Conservation (phyloP, 2,888 invertebrate genomes). For the Aphidoletes aphidimyza region DNA sequence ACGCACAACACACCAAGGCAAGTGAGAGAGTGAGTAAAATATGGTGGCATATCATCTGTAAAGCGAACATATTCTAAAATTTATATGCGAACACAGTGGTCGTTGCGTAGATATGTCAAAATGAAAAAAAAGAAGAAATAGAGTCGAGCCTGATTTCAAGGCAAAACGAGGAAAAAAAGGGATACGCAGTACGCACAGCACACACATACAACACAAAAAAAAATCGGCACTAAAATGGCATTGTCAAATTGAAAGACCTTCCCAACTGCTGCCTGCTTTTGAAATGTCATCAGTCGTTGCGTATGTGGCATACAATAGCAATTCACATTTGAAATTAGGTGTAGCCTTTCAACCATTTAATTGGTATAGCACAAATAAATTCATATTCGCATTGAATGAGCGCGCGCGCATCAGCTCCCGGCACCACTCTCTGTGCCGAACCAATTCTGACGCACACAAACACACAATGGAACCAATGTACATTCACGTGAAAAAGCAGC, state of each 20-base stretch:
- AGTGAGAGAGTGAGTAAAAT: neutral
- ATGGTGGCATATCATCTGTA: conserved; percentile 47
- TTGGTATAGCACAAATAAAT: conserved; percentile 38
- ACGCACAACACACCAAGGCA: neutral
- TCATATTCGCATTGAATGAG: neutral
- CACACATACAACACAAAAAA: no score
- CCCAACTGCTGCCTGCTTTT: neutral
- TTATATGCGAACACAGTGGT: conserved; percentile 41
- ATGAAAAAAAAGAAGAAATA: neutral
- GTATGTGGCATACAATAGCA: neutral
- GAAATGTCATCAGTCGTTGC: neutral
- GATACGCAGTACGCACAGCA: no score
- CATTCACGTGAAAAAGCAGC: no score
- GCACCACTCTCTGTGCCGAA: neutral
- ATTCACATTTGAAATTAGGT: neutral
- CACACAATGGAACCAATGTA: conserved; percentile 23
- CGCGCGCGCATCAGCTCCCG: neutral
- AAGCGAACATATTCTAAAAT: conserved; percentile 27
- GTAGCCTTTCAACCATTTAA: conserved; percentile 53
- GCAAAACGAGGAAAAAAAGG: neutral
- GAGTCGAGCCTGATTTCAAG: neutral
- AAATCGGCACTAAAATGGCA: neutral
- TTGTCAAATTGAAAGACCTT: conserved; percentile 27
- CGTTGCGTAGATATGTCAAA: conserved; percentile 2
- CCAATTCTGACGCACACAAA: conserved; percentile 8